phyloP scores from a whole-genome alignment of 1,140 invertebrate species.

The Listronotus bonariensis region DNA sequence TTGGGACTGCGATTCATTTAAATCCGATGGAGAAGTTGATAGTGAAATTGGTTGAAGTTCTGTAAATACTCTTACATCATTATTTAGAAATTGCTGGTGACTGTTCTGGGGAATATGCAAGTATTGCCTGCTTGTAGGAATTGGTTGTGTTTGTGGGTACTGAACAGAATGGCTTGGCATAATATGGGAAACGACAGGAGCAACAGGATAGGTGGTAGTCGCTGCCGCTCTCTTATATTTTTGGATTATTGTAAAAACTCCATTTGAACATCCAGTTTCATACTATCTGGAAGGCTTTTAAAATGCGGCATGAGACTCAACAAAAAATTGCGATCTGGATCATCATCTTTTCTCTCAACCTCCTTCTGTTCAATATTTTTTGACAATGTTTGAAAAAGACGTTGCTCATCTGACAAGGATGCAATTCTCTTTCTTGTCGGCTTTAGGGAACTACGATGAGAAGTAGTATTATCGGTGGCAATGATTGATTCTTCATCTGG shows the following conservation, averaged over 20 bases:
- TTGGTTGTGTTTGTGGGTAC: too few species aligned
- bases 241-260: neutral
- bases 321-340: constrained; percentile 3
- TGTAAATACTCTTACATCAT: too few species aligned
- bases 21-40: too few species aligned
- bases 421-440: neutral
- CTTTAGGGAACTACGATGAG: neutral
- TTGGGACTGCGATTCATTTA: too few species aligned
- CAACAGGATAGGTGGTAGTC: neutral
- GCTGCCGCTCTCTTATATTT: neutral
- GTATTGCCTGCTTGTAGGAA: too few species aligned
- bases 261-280: constrained; percentile 2
- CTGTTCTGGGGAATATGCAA: too few species aligned
- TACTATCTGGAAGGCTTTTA: neutral
- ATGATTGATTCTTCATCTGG: neutral
- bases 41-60: too few species aligned
- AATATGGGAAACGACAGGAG: too few species aligned
- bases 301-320: neutral
- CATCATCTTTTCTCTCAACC: neutral
- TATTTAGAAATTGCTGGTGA: too few species aligned
- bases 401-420: too few species aligned
- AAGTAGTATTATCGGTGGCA: neutral
- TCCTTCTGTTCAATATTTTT: neutral
- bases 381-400: neutral
- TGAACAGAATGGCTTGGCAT: too few species aligned